Evolutionary conservation across 92 coral and sea anemone genomes (phyloP), one percentile per base, ranked within the genome.

Genomic region (Porites lobata): DNA sequence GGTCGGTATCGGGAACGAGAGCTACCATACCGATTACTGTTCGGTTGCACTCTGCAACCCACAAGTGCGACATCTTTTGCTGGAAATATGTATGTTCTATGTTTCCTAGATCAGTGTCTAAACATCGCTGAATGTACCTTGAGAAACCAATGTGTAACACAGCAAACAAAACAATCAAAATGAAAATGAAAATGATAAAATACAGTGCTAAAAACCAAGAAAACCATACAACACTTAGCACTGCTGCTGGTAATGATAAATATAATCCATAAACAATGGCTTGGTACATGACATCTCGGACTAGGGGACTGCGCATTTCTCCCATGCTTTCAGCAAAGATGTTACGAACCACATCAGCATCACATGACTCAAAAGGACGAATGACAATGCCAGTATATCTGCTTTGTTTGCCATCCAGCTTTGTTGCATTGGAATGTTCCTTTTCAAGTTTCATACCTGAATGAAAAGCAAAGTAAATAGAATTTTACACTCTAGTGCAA

Each of bases 241-340:
- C 26, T 12, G 54, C 67, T 67, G 66, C 65, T 0, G 85, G 88
- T 8, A 76, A 32, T 18, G 50, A 22, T 12, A 66, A 26, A 7
- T 4, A 75, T 7, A 66, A 65, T 24, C 88, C 81, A 69, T 26
- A 85, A 3, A 76, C 29, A 18, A 71, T 4, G 9, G 64, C 79
- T 51, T 75, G 88, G 14, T 8, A 26, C 88, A 85, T 75, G 83
- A 76, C 88, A 67, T 75, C 88, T 32, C 50, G 76, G 19, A 85
- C 82, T 24, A 85, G 18, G 57, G 88, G 88, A 24, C 81, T 66
- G 17, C 88, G 88, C 83, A 85, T 85, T 54, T 85, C 88, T 64
- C 88, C 88, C 88, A 85, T 85, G 58, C 88, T 76, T 22, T 26
- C 29, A 9, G 54, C 82, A 76, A 85, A 85, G 56, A 85, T 85